Conservation (phyloP, 2,888 invertebrate species). For the Silvanus unidentatus region DNA sequence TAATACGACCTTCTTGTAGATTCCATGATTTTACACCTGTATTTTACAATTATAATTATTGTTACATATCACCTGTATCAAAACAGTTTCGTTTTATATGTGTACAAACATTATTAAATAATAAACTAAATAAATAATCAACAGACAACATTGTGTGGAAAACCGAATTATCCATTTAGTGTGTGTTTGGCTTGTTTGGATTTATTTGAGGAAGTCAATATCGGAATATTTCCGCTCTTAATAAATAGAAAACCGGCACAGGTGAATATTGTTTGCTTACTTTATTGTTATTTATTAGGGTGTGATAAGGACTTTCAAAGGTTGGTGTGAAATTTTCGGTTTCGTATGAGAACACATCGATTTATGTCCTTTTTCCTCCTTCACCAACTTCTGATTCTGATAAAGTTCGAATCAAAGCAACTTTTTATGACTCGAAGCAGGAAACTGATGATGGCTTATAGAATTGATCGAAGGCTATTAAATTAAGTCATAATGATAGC, state of each 20-base stretch:
- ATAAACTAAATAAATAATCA: no score
- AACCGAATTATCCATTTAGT: no score
- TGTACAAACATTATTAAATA: constrained; percentile 1
- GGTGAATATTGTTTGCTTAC: background rate
- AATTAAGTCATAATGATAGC: constrained; percentile 15
- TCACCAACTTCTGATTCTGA: no score
- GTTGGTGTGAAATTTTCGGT: background rate
- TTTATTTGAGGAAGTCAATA: constrained; percentile 2
- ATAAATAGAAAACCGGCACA: background rate
- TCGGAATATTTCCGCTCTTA: constrained; percentile 1
- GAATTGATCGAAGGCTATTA: no score
- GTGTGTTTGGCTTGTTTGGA: background rate
- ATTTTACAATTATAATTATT: background rate
- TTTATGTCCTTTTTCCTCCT: background rate
- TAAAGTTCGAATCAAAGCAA: no score
- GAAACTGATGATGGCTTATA: no score
- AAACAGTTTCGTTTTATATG: background rate
- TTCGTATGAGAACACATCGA: background rate
- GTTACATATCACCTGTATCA: no score
- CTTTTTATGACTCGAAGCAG: no score
- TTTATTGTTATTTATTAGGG: constrained; percentile 1
- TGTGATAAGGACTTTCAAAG: constrained; percentile 1
- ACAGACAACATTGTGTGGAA: no score
- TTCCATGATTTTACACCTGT: constrained; percentile 5
- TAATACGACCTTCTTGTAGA: background rate